These are phyloP conservation scores for Scelioninae gen. 1 DNA, from an alignment of 2,888 invertebrate genomes.

Conservation along the genomic window DNA sequence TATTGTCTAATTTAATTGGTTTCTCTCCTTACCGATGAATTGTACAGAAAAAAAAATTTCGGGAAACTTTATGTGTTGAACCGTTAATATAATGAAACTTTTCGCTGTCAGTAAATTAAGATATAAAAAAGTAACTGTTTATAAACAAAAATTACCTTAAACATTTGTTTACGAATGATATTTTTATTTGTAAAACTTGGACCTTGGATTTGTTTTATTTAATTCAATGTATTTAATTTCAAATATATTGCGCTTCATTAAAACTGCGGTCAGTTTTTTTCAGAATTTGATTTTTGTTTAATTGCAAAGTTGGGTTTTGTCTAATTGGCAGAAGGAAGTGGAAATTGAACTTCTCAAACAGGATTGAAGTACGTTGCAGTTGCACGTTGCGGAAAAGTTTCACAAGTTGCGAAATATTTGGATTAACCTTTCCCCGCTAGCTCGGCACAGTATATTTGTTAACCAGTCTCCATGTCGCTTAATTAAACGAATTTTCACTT, in stretches of 20 bases:
- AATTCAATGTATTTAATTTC: too few species aligned
- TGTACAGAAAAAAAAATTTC: too few species aligned
- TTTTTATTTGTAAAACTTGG: too few species aligned
- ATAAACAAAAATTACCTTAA: too few species aligned
- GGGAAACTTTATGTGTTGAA: too few species aligned
- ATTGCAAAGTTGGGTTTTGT: slow-evolving; percentile 37
- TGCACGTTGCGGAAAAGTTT: slow-evolving; percentile 55
- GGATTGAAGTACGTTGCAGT: slow-evolving; percentile 47
- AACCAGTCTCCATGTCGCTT: slow-evolving; percentile 53
- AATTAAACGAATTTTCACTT: slow-evolving; percentile 57
- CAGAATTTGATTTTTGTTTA: slow-evolving; percentile 16
- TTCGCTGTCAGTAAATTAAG: too few species aligned
- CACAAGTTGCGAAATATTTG: slow-evolving; percentile 48
- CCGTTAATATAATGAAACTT: too few species aligned
- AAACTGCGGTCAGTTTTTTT: background rate
- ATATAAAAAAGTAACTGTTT: too few species aligned
- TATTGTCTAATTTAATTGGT: too few species aligned
- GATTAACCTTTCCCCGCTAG: slow-evolving; percentile 46
- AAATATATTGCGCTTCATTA: background rate
- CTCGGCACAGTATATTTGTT: slow-evolving; percentile 51
- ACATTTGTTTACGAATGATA: too few species aligned
- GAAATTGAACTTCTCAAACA: slow-evolving; percentile 54
- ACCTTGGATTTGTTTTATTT: too few species aligned
- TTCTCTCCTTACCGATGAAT: too few species aligned
- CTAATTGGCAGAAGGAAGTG: slow-evolving; percentile 49